phyloP scores from a whole-genome alignment of 1,140 invertebrate genomes.

The Philaenus spumarius region DNA sequence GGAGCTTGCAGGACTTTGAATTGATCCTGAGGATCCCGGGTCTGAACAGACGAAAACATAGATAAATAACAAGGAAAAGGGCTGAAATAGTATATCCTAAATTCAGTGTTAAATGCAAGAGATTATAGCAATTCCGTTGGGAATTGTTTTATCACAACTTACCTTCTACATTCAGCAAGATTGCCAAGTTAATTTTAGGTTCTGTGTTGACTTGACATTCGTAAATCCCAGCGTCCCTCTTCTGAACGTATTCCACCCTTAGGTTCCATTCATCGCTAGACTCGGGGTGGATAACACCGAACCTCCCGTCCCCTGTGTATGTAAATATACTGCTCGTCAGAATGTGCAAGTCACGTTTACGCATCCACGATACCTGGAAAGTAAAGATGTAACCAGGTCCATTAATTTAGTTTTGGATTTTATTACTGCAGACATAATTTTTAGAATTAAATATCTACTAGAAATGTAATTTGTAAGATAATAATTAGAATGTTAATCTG shows the following conservation, averaged over 20 bases:
- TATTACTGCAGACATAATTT: too few species aligned
- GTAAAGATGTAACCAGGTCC: too few species aligned
- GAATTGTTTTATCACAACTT: background rate
- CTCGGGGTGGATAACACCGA: constrained; percentile 74
- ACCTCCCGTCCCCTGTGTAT: constrained; percentile 78
- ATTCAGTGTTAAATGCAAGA: too few species aligned
- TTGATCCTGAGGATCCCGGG: background rate
- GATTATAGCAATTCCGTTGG: too few species aligned
- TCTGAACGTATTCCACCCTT: constrained; percentile 78
- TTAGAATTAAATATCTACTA: too few species aligned
- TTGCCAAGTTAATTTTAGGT: constrained; percentile 40
- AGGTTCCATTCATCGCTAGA: constrained; percentile 86
- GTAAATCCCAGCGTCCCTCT: constrained; percentile 77
- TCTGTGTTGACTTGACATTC: constrained; percentile 59
- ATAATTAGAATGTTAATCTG: too few species aligned
- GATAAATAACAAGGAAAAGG: background rate
- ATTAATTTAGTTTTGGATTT: too few species aligned
- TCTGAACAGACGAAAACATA: constrained; percentile 5
- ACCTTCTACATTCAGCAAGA: constrained; percentile 27
- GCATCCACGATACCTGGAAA: constrained; percentile 81
- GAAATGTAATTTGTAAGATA: too few species aligned
- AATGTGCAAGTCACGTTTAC: constrained; percentile 81
- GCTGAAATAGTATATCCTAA: background rate
- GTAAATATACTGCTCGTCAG: constrained; percentile 77
- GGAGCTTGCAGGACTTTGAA: background rate